Base-by-base conservation (phyloP, 2,113 vertebrate genomes). In the Xiphias gladius region DNA sequence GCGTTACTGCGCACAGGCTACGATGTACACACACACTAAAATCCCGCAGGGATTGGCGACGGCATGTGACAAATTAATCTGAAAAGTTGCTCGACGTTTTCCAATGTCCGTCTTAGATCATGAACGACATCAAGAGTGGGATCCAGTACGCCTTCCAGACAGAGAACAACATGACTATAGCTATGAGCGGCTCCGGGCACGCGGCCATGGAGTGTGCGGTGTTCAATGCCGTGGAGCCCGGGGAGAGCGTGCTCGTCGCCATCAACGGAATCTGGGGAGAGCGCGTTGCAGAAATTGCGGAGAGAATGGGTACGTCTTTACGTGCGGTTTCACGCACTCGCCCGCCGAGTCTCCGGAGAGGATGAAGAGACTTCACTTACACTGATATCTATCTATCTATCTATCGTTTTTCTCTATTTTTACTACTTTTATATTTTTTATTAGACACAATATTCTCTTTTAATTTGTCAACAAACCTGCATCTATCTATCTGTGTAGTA, bases 111-210 rank as follows among this genome's bases (percentile, higher is more conserved):
- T 71, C 22, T 39, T 22, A 99, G 98, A 96, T 99, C 61, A 99
- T 99, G 98, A 96, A 97, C 0, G 97, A 99, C 71, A 97, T 99
- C 85, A 99, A 98, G 88, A 88, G 94, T 0, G 98, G 98, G 24
- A 96, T 99, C 89, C 97, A 96, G 93, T 99, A 99, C 0, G 94
- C 94, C 43, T 98, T 99, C 87, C 98, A 99, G 94, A 99, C 98
- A 0, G 89, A 69, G 76, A 99, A 98, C 91, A 87, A 66, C 13
- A 95, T 98, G 92, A 98, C 96, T 0, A 89, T 99, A 90, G 91
- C 96, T 0, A 39, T 99, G 95, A 99, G 97, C 0, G 97, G 98
- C 88, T 97, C 96, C 0, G 98, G 97, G 0, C 98, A 99, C 89
- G 95, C 96, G 0, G 98, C 97, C 8, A 97, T 99, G 96, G 98